These are phyloP conservation scores for Autographa gamma DNA, from an alignment of 2,888 invertebrate genomes.

Conservation along the genomic window DNA sequence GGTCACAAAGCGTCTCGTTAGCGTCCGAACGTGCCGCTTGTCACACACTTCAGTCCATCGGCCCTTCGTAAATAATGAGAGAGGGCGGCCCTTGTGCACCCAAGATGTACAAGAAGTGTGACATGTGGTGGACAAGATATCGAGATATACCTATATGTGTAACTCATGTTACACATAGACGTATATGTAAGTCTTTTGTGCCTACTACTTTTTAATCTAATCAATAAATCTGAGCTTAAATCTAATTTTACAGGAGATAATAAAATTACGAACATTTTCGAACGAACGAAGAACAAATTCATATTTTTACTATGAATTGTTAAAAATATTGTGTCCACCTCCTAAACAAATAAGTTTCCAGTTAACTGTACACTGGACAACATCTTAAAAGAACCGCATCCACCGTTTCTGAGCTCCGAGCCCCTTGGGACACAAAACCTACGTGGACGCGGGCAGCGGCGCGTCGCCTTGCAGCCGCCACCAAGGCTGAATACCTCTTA, in stretches of 20 bases:
- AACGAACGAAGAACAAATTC: too few relatives aligned
- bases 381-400: conserved; percentile 33
- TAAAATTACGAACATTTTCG: too few relatives aligned
- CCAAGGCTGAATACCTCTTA: conserved; percentile 85
- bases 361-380: neutral
- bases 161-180: too few relatives aligned
- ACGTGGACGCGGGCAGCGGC: conserved; percentile 68
- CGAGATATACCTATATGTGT: neutral
- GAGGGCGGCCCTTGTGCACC: conserved; percentile 76
- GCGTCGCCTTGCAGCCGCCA: conserved; percentile 73
- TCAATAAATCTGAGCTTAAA: too few relatives aligned
- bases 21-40: conserved; percentile 86
- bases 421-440: conserved; percentile 81
- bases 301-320: too few relatives aligned
- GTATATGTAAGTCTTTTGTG: too few relatives aligned
- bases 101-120: conserved; percentile 62
- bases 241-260: too few relatives aligned
- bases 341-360: neutral
- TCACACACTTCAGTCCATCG: conserved; percentile 87
- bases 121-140: conserved; percentile 67
- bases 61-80: conserved; percentile 89
- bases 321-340: neutral
- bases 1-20: conserved; percentile 89
- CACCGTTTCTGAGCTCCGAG: conserved; percentile 62
- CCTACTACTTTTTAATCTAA: too few relatives aligned